Base-by-base conservation (phyloP, 2,888 invertebrate species). In the Athalia rosae region DNA sequence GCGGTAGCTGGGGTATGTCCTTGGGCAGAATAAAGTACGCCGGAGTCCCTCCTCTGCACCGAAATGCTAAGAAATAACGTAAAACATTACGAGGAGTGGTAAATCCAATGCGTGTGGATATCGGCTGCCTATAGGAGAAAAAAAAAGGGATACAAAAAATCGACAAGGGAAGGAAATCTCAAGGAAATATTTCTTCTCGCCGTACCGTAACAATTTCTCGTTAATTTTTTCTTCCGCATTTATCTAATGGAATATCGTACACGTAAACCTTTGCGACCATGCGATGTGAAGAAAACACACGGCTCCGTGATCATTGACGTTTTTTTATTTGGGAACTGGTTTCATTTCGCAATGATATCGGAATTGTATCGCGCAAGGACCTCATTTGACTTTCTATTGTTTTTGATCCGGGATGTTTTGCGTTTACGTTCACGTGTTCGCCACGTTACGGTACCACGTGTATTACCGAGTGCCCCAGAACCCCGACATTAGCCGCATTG, bases 311-410 rank as follows among this genome's bases (percentile, higher is more conserved):
- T 28, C 45, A 28, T 2, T 28, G 28, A 2, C 13, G 61, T 28
- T 28, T 58, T 63, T 48, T 5, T 43, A 4, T 41, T 9, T 62
- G 67, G 76, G 80, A 78, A 80, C 77, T 69, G 74, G 76, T 80
- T 66, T 79, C 77, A 78, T 80, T 80, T 81, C 76, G 80, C 78
- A 81, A 80, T 76, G 41, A 63, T 47, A 80, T 77, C 77, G 66
- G 66, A 71, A 71, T 45, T 50, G 80, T 79, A 80, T 80, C 76
- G 80, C 69, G 78, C 74, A 66, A 76, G 73, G 64, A 71, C 63
- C 66, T 67, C 79, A 77, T 80, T 79, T 79, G 79, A 80, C 80
- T 80, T 80, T 80, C 71, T 76, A 80, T 80, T 80, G 80, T 79
- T 50, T 74, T 50, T 62, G 61, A 74, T 74, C 28, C 3, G 5